phyloP scores from a whole-genome alignment of 2,113 vertebrate genomes.

The Clarias magur region DNA sequence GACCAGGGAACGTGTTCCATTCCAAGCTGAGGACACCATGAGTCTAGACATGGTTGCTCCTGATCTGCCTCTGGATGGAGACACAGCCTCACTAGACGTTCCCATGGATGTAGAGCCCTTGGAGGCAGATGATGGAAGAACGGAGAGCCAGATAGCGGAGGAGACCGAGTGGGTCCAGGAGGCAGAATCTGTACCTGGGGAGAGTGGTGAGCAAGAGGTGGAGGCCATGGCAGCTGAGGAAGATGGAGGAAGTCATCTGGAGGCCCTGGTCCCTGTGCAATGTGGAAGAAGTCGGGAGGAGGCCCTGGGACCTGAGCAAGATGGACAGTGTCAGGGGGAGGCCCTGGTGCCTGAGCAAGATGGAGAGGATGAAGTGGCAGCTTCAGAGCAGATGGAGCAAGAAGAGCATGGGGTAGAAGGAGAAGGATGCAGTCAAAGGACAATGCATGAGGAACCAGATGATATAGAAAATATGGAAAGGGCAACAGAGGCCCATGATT shows the following conservation, averaged over 20 bases:
- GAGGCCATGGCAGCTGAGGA: constrained; percentile 31
- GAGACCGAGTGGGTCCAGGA: background rate
- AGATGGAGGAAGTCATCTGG: background rate
- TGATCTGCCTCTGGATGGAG: constrained; percentile 62
- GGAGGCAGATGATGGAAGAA: background rate
- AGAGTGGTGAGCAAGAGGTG: constrained; percentile 56
- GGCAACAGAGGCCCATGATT: background rate
- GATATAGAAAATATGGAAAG: constrained; percentile 38
- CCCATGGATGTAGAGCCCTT: constrained; percentile 44
- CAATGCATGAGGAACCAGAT: background rate
- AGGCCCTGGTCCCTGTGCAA: constrained; percentile 41
- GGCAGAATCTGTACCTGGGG: background rate
- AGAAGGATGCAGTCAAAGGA: background rate
- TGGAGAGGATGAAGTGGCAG: background rate
- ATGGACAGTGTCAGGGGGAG: constrained; percentile 41
- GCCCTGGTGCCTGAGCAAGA: constrained; percentile 17
- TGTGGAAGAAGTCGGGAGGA: constrained; percentile 37
- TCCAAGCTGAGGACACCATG: constrained; percentile 60
- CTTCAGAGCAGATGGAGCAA: constrained; percentile 6
- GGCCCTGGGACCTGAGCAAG: constrained; percentile 42
- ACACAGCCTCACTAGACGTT: constrained; percentile 1
- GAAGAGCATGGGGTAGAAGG: background rate
- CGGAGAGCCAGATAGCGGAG: background rate
- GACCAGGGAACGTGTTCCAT: constrained; percentile 37
- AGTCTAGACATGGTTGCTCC: constrained; percentile 64